Base-by-base conservation (phyloP, 2,797 vertebrate species). In the Peromyscus melanophrys region DNA sequence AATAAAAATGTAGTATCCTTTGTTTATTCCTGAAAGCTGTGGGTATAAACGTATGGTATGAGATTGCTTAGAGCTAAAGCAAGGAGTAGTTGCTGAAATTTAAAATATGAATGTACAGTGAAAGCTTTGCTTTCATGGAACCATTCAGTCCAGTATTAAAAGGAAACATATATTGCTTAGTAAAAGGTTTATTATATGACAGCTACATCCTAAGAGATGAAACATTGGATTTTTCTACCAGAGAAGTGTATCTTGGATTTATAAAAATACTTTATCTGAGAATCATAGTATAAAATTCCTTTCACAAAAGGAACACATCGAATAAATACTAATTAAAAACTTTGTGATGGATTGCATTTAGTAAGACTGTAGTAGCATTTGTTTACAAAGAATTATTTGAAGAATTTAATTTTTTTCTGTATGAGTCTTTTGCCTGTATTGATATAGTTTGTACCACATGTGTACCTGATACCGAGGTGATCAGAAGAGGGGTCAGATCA, bases 371-470 rank as follows among this genome's bases (percentile, higher is more conserved):
- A 43, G 25, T 37, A 65, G 14, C 73, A 59, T 95, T 92, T 83
- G 23, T 93, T 94, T 92, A 76, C 59, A 92, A 95, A 96, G 75
- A 77, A 46, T 92, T 92, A 88, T 81, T 40, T 92, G 69, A 78
- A 43, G 80, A 65, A 83, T 65, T 89, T 95, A 61, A 85, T 40
- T 92, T 97, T 92, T 57, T 83, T 29, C n/a, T 61, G n/a, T 59
- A 13, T 59, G n/a, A 25, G n/a, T 27, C 6, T 16, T 37, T 40
- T 40, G 37, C 7, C 57, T 40, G 14, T 43, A 10, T 43, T 61
- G 13, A 43, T 43, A 27, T 12, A 43, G 81, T 25, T 83, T 61
- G 81, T 5, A 19, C 57, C 37, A 59, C 55, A 61, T 82, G 37
- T 29, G 37, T 61, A 27, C 37, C 25, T 61, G 81, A 43, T 43